Conservation (phyloP, 2,797 vertebrate species). For the Enteromius thamalakanensis region DNA sequence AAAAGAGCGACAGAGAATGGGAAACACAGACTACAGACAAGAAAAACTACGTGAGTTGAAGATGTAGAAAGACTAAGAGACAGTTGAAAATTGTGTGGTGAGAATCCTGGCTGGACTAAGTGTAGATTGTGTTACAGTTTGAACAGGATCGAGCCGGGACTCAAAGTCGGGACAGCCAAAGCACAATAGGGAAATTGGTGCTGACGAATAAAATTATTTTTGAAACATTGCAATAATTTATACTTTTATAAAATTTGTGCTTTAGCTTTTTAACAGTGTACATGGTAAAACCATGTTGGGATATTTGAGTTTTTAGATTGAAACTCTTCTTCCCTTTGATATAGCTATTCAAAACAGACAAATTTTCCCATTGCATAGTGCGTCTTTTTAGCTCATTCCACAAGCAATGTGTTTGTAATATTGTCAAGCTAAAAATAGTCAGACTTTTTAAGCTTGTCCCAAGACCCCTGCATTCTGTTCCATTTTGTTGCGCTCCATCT, state of each 20-base stretch:
- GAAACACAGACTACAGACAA: background rate
- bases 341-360: background rate
- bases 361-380: background rate
- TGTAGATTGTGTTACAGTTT: background rate
- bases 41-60: background rate
- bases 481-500: conserved; percentile 7
- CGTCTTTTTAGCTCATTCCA: background rate
- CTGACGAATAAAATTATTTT: too few relatives aligned
- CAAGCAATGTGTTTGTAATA: background rate
- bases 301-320: background rate
- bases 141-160: too few relatives aligned
- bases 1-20: background rate
- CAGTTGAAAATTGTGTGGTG: background rate
- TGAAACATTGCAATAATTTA: background rate
- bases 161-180: too few relatives aligned
- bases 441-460: background rate
- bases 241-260: background rate
- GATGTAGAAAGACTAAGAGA: conserved; percentile 6
- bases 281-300: background rate
- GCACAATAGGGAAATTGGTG: too few relatives aligned
- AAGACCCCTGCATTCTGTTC: conserved; percentile 10
- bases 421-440: background rate
- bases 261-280: background rate
- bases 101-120: background rate
- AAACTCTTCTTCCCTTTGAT: background rate